Base-by-base conservation (phyloP, 1,140 invertebrate species). In the Chrysopa pallens region DNA sequence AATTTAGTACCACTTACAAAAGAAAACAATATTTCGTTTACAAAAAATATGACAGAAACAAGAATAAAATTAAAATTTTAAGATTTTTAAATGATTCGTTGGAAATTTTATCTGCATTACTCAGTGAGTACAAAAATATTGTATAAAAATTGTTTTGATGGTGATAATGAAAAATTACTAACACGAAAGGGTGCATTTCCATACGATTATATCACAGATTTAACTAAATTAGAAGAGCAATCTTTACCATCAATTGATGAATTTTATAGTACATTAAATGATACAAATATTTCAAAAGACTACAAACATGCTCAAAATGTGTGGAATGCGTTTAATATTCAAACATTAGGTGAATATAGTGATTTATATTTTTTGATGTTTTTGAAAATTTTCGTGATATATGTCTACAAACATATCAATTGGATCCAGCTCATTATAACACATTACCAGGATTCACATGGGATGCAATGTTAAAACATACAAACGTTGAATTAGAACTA, bases 331-430 rank as follows among this genome's bases (percentile, higher is more conserved):
- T 67, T 67, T 47, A 40, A 52, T 4, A 57, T 57, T 46, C 31
- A 47, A 23, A 61, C 44, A 40, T 52, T 66, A 44, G 47, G 50
- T 6, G 54, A 66, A 44, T 68, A 63, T 49, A 55, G 51, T 8
- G 53, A 64, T 47, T 39, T 63, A 6, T 67, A 66, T 51, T 63
- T 27, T 48, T 50, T 9, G 62, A 62, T 48, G 46, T 62, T 9
- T 60, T 63, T 51, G 56, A 63, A 58, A 59, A 58, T 51, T 63
- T 63, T 44, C 11, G 54, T 17, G 36, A 49, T 39, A 43, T n/a
- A 9, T 43, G 42, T 17, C n/a, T 48, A 11, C 5, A 39, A 36
- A 36, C n/a, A 15, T 43, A 45, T 40, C 2, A 36, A 4, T 9
- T 40, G 4, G 36, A 38, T 38, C 4, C 36, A 23, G 17, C 17